phyloP scores from a whole-genome alignment of 2,888 invertebrate genomes.

The Agrotis segetum region DNA sequence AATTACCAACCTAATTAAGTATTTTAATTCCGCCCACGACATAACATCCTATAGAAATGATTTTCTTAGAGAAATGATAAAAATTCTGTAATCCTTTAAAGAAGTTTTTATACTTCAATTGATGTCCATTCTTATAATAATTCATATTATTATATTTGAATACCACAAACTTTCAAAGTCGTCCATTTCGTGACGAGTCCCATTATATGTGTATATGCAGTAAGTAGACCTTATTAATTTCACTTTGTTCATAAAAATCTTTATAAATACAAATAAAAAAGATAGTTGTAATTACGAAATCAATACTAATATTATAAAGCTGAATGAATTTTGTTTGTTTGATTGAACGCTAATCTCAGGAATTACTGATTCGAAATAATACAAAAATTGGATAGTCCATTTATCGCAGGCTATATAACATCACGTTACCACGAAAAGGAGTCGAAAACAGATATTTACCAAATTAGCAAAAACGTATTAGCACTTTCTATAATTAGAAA shows the following conservation, averaged over 20 bases:
- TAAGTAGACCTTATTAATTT: background rate
- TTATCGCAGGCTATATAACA: too few species aligned
- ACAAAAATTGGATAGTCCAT: too few species aligned
- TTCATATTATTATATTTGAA: background rate
- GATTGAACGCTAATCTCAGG: too few species aligned
- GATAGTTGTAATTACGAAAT: background rate
- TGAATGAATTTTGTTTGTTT: too few species aligned
- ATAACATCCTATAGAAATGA: background rate
- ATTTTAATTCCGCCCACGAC: too few species aligned
- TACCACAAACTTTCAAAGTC: too few species aligned
- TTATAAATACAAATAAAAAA: background rate
- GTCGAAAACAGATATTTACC: too few species aligned
- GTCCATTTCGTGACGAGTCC: background rate
- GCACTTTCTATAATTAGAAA: background rate
- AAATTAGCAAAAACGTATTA: background rate
- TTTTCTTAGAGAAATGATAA: background rate
- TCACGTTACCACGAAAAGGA: too few species aligned
- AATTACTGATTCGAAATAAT: too few species aligned
- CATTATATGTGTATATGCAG: background rate
- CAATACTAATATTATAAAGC: too few species aligned
- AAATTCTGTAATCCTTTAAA: background rate
- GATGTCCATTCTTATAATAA: too few species aligned
- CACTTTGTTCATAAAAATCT: background rate
- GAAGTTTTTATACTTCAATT: background rate
- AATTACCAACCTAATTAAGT: conserved; percentile 6